Conservation (phyloP, 2,888 invertebrate genomes). For the Amaurobius ferox region DNA sequence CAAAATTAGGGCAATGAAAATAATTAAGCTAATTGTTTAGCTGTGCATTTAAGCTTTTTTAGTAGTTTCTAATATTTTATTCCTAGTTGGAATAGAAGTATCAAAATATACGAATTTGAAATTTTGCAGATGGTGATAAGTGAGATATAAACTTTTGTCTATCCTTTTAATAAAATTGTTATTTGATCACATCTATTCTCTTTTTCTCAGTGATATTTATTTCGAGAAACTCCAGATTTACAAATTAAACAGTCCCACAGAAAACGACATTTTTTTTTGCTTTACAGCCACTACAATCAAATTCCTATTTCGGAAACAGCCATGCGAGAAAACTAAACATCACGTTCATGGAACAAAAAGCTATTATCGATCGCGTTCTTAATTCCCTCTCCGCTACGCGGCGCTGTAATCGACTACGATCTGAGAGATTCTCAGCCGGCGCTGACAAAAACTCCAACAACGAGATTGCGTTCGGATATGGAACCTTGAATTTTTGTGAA, state of each 20-base stretch:
- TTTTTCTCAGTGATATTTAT: too few relatives aligned
- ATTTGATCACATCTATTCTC: not conserved
- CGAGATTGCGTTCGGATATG: constrained; percentile 33
- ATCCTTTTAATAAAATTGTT: not conserved
- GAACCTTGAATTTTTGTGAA: constrained; percentile 13
- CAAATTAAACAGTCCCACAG: too few relatives aligned
- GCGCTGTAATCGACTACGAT: constrained; percentile 16
- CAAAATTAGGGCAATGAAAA: too few relatives aligned
- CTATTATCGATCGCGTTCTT: constrained; percentile 5
- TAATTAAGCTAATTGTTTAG: too few relatives aligned
- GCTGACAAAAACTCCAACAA: constrained; percentile 37
- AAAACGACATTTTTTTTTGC: not conserved
- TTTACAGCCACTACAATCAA: not conserved
- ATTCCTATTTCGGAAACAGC: constrained; percentile 9
- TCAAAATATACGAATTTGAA: not conserved
- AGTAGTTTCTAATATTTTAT: too few relatives aligned
- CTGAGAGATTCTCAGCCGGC: constrained; percentile 32
- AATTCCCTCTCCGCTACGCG: constrained; percentile 12
- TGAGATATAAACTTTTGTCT: not conserved
- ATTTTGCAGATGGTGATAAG: not conserved
- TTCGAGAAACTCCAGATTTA: too few relatives aligned
- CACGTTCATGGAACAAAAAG: not conserved
- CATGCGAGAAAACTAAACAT: not conserved
- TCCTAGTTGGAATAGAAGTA: too few relatives aligned
- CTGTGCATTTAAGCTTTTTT: too few relatives aligned